phyloP scores from a whole-genome alignment of 2,888 invertebrate species.

The Tachina grossa region DNA sequence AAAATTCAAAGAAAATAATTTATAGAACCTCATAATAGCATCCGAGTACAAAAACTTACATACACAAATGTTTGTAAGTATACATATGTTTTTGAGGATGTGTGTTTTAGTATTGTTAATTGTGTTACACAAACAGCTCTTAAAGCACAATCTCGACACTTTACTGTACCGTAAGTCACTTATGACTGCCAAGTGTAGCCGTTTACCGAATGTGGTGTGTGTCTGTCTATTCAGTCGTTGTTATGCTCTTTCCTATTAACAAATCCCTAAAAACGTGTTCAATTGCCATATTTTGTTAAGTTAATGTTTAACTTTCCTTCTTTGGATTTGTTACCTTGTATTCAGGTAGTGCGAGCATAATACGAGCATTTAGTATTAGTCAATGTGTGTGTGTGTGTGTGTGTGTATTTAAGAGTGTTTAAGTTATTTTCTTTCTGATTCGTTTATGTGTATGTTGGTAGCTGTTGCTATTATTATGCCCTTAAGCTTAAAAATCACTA shows the following conservation, averaged over 20 bases:
- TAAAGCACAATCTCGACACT: constrained; percentile 30
- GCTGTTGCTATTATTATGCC: constrained; percentile 59
- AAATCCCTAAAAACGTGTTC: constrained; percentile 65
- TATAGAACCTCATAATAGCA: background rate
- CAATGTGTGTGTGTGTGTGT: constrained; percentile 16
- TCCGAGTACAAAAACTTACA: background rate
- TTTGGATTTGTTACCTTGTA: background rate
- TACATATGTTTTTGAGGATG: background rate
- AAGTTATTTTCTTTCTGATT: constrained; percentile 11
- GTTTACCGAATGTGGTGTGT: constrained; percentile 25
- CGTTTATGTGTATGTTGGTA: constrained; percentile 7
- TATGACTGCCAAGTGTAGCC: constrained; percentile 19
- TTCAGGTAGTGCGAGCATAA: background rate
- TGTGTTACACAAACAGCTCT: background rate
- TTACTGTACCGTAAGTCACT: constrained; percentile 17
- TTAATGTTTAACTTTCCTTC: constrained; percentile 56
- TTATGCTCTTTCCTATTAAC: constrained; percentile 42
- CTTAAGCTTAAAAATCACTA: constrained; percentile 33
- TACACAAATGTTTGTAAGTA: background rate
- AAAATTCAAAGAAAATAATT: constrained; percentile 22
- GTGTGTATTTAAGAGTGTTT: constrained; percentile 39
- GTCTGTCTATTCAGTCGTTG: constrained; percentile 2
- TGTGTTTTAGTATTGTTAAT: background rate
- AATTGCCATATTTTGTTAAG: constrained; percentile 64
- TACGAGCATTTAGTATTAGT: constrained; percentile 3